Base-by-base conservation (phyloP, 1,140 invertebrate species). In the Plectrocnemia conspersa region DNA sequence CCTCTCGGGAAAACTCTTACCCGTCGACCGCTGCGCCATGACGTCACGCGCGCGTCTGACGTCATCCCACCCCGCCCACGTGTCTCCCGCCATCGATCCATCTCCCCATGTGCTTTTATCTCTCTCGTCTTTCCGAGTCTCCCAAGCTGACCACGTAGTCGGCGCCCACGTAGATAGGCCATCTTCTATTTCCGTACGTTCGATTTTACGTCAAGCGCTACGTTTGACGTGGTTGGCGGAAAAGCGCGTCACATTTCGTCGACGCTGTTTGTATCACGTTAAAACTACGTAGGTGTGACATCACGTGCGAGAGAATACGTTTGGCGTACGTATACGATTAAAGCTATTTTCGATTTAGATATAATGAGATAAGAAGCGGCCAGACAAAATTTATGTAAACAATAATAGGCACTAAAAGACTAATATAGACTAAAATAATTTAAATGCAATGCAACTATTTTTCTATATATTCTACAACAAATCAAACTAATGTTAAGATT, bases 61-160 rank as follows among this genome's bases (percentile, higher is more conserved):
- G 47, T 27, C 47, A 42, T 38, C 35, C 16, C 16, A 27, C 44
- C 21, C 10, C 47, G 27, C 47, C 4, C 45, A 5, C 32, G 32
- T 32, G 47, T 49, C 47, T 35, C 15, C 10, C 27, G 24, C 3
- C 47, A 49, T 49, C 47, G 47, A 49, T 49, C n/a, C n/a, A n/a
- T 49, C 35, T 49, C 47, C 7, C 47, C 47, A 35, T 49, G 25
- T 32, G 25, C 47, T 47, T 27, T 15, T 3, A 42, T n/a, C 6
- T 18, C 7, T 9, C 15, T 9, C 13, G 42, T 4, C 23, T 25
- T 25, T 25, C n/a, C 27, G 27, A n/a, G 6, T 7, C 27, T n/a
- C 27, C 6, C 6, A 29, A 7, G 27, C n/a, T 29, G 27, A 29
- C 6, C 6, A n/a, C 27, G 27, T 29, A 29, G 27, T 7, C 6